Evolutionary conservation across 2,113 vertebrate genomes (phyloP).

Genomic region (Tetrax tetrax): DNA sequence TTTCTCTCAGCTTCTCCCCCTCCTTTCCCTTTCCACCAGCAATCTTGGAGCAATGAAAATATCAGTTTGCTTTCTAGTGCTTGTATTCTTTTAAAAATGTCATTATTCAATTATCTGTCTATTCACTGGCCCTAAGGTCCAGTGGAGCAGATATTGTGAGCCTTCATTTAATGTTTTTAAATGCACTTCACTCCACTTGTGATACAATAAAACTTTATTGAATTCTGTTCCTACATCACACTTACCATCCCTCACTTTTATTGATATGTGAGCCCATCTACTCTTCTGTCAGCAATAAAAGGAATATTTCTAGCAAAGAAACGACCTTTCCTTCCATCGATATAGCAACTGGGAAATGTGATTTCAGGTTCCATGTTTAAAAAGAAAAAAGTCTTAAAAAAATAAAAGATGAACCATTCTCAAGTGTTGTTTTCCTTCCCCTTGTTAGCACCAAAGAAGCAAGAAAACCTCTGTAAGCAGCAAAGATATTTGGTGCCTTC

Average conservation of each 20-base stretch:
- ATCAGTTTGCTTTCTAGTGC: conserved; percentile 41
- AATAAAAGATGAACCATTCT: neutral
- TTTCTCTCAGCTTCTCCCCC: conserved; percentile 9
- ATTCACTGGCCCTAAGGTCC: conserved; percentile 51
- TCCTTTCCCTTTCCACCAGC: neutral
- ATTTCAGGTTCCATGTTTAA: neutral
- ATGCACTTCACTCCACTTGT: conserved; percentile 43
- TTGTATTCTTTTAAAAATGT: conserved; percentile 53
- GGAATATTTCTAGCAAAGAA: conserved; percentile 34
- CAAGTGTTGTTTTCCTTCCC: neutral
- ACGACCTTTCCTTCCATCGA: conserved; percentile 36
- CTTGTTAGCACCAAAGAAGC: neutral
- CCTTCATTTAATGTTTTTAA: conserved; percentile 64
- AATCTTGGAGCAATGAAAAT: conserved; percentile 23
- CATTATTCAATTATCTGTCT: conserved; percentile 65
- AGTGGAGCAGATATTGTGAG: conserved; percentile 24
- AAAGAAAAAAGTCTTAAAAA: neutral
- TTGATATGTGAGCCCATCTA: conserved; percentile 34
- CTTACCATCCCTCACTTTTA: conserved; percentile 49
- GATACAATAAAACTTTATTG: conserved; percentile 64
- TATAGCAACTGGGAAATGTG: neutral
- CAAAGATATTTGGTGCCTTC: neutral
- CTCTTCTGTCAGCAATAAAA: conserved; percentile 47
- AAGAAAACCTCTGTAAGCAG: neutral
- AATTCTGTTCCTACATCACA: conserved; percentile 57